Conservation (phyloP, 2,113 vertebrate genomes). For the Eurypyga helias region DNA sequence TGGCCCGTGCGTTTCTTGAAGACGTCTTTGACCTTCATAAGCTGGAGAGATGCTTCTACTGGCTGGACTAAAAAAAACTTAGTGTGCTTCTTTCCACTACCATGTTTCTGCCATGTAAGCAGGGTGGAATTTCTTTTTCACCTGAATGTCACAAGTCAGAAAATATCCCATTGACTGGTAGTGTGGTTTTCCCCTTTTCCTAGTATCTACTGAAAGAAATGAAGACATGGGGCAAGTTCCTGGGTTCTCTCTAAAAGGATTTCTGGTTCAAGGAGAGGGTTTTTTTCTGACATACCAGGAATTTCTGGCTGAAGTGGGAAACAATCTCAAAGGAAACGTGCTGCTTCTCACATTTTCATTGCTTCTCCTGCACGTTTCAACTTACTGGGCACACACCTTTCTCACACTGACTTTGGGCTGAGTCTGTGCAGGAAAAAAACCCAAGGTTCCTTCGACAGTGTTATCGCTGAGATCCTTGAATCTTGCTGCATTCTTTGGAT, state of each 20-base stretch:
- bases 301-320: neutral
- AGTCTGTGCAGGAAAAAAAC: neutral
- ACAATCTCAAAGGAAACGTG: neutral
- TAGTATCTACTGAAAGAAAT: neutral
- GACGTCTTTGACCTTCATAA: neutral
- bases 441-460: neutral
- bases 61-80: neutral
- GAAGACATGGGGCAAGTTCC: neutral
- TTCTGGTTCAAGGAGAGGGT: neutral
- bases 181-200: neutral
- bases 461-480: neutral
- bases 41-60: neutral
- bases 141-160: neutral
- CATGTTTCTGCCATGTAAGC: neutral
- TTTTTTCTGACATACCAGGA: rapidly evolving
- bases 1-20: neutral
- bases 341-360: neutral
- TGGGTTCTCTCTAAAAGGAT: neutral
- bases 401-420: neutral
- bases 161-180: neutral
- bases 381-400: neutral
- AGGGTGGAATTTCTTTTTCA: neutral
- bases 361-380: neutral
- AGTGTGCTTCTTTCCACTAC: neutral
- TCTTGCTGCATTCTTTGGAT: constrained; percentile 23